Evolutionary conservation across 30 jellyfish, hydroid and myxozoan species (phyloP), one percentile per base, ranked within the genome.

Genomic region (Nemopilema nomurai): DNA sequence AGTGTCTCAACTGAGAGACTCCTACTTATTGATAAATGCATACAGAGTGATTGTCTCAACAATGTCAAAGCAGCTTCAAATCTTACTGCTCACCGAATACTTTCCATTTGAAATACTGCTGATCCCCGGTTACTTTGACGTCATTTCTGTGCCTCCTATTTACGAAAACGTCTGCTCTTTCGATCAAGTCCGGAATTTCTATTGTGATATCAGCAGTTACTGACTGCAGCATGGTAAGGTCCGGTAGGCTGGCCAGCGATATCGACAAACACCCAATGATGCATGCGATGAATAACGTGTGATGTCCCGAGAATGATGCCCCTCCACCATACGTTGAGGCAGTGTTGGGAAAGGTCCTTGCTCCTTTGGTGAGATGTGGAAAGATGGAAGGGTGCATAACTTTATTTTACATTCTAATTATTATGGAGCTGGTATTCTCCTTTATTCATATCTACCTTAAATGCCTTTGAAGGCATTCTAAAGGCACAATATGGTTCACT

Each of bases 121-220:
- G 67, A 49, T 84, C 93, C 0, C 93, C 93, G 6, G 31, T 64
- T 23, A 84, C 84, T 16, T 16, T 52, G 49, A 84, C 79, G 13
- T 79, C 81, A 67, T 73, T 74, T 9, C 18, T 27, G 53, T 84
- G 93, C 64, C 18, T 27, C 0, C 67, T 25, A 51, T 84, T 84
- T 33, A 74, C 32, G 41, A 74, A 32, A 17, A 84, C 78, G 8
- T 57, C 78, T 19, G 74, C 87, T 4, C 65, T 70, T 13, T n/a
- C 62, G 20, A 84, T 72, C 25, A 71, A 3, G 7, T 63, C 82
- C 0, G 93, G 93, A 18, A 84, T 73, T 16, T 84, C 93, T 0
- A 84, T 74, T 8, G 77, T 78, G 17, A 84, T 33, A 50, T 84
- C 93, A 64, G 93, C 93, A 19, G 87, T 62, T 32, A 31, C 83